phyloP scores from a whole-genome alignment of 1,140 invertebrate species.

The Palaemon carinicauda region DNA sequence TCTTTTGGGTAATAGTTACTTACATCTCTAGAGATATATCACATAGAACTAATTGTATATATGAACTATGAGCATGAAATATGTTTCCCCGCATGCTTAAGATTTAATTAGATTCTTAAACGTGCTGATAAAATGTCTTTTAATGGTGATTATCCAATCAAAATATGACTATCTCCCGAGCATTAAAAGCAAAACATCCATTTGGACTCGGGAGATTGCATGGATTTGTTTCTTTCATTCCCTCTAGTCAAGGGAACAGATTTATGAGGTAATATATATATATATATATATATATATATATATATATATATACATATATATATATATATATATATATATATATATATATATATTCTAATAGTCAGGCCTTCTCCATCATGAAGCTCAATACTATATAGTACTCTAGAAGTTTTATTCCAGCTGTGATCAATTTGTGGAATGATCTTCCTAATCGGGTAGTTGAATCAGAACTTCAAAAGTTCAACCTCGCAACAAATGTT shows the following conservation, averaged over 20 bases:
- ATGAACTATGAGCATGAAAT: conserved; percentile 7
- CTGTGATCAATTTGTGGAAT: too few species aligned
- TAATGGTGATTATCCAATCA: too few species aligned
- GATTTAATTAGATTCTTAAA: conserved; percentile 32
- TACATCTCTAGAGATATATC: conserved; percentile 37
- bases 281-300: not conserved
- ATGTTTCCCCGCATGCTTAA: conserved; percentile 7
- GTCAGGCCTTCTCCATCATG: too few species aligned
- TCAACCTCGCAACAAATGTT: too few species aligned
- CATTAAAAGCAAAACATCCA: too few species aligned
- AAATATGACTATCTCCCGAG: too few species aligned
- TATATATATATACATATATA: not conserved
- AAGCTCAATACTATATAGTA: too few species aligned
- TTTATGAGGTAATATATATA: not conserved
- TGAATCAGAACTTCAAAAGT: too few species aligned
- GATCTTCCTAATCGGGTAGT: too few species aligned
- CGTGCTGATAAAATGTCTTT: too few species aligned
- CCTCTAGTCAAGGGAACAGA: not conserved
- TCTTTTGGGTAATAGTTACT: conserved; percentile 35
- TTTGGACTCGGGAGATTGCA: too few species aligned
- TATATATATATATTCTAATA: not conserved
- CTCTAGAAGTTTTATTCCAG: too few species aligned
- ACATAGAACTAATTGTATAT: conserved; percentile 34
- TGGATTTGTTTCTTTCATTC: not conserved
- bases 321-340: not conserved